Evolutionary conservation across 2,113 vertebrate genomes (phyloP).

Genomic region (Neotoma lepida): DNA sequence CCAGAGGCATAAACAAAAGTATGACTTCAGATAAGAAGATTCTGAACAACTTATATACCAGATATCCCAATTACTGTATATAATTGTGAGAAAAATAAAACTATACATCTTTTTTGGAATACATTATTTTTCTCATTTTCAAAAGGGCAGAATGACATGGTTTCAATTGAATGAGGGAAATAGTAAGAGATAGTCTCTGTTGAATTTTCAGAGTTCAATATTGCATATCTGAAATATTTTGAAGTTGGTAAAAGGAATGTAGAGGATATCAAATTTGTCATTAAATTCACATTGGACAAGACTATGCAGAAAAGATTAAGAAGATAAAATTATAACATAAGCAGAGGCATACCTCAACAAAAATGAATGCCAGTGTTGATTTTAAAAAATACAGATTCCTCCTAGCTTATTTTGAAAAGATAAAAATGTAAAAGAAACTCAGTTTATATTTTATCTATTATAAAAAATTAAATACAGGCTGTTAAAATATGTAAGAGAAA

Average conservation of each 20-base stretch:
- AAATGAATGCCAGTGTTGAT: neutral
- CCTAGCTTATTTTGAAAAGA: neutral
- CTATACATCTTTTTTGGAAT: neutral
- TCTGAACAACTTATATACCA: neutral
- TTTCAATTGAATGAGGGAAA: neutral
- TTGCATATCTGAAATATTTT: neutral
- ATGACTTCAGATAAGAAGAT: neutral
- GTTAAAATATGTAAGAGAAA: neutral
- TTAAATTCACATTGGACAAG: neutral
- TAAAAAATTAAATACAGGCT: neutral
- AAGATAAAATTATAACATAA: conserved; percentile 7
- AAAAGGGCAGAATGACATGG: neutral
- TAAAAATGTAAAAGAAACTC: conserved; percentile 13
- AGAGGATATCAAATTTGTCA: neutral
- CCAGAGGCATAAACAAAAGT: neutral
- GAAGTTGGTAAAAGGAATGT: neutral
- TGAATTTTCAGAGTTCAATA: neutral
- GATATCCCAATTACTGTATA: neutral
- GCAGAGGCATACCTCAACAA: neutral
- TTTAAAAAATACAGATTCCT: conserved; percentile 8
- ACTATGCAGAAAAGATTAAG: neutral
- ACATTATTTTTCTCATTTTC: neutral
- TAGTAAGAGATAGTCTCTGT: neutral
- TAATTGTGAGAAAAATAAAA: neutral
- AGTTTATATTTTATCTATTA: neutral